phyloP scores from a whole-genome alignment of 2,888 invertebrate species.

The Habroteleia sp. region DNA sequence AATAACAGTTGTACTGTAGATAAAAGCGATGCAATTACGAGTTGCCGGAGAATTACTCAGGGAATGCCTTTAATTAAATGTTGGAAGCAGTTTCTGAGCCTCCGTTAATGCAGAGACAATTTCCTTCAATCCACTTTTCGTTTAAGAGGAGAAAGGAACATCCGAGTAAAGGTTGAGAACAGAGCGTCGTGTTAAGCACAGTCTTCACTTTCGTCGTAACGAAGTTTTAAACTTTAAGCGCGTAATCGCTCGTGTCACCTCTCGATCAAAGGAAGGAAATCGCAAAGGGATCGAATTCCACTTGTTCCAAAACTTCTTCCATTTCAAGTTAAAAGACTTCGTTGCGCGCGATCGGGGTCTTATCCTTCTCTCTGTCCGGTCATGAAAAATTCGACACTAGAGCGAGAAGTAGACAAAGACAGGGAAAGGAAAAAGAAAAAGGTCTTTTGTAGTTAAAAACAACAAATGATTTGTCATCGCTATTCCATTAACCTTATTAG shows the following conservation, averaged over 20 bases:
- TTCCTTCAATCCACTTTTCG: conserved; percentile 78
- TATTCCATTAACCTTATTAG: conserved; percentile 50
- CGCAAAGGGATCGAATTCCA: conserved; percentile 70
- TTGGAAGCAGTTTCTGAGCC: conserved; percentile 79
- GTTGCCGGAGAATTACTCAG: conserved; percentile 76
- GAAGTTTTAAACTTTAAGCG: conserved; percentile 74
- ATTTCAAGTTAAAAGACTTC: conserved; percentile 67
- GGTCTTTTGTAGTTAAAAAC: conserved; percentile 12
- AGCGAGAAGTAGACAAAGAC: background rate
- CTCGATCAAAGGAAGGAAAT: conserved; percentile 71
- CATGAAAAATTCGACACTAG: conserved; percentile 45
- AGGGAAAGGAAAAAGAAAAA: conserved; percentile 2
- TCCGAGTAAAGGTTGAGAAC: conserved; percentile 67
- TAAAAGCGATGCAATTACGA: conserved; percentile 79
- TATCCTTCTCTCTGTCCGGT: conserved; percentile 42
- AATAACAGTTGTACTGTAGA: conserved; percentile 77
- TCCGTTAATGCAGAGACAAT: conserved; percentile 80
- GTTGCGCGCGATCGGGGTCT: conserved; percentile 43
- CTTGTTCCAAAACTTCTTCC: conserved; percentile 69
- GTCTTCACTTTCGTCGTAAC: conserved; percentile 69
- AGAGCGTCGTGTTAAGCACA: conserved; percentile 67
- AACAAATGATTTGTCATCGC: conserved; percentile 37
- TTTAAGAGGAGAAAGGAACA: conserved; percentile 73
- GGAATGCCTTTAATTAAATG: conserved; percentile 80
- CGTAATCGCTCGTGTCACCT: conserved; percentile 76